Evolutionary conservation across 2,113 vertebrate genomes (phyloP), one percentile per base, ranked within the genome.

Genomic region (Anolis carolinensis): DNA sequence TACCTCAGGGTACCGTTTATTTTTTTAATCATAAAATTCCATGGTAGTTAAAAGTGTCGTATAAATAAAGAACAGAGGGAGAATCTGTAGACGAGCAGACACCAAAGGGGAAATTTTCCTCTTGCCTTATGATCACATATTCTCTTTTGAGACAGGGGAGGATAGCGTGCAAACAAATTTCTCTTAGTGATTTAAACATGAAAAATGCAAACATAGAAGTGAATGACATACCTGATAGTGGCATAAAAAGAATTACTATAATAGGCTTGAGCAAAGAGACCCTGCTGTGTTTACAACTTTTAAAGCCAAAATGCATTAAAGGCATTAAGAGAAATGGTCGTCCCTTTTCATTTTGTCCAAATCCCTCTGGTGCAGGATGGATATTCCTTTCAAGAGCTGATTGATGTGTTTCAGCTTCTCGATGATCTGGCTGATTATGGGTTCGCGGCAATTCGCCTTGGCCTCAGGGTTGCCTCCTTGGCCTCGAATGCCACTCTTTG

Each of bases 361-460:
- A n/a, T n/a, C n/a, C n/a, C n/a, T n/a, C n/a, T n/a, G n/a, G n/a
- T n/a, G n/a, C n/a, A n/a, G n/a, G n/a, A n/a, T n/a, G n/a, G n/a
- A n/a, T n/a, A n/a, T n/a, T n/a, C n/a, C n/a, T n/a, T n/a, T n/a
- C n/a, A n/a, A n/a, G n/a, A n/a, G n/a, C 97, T 99, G 98, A 96
- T 99, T 99, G 94, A 99, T 98, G 94, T 99, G 98, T 91, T 99
- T 99, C 94, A 99, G 97, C 95, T 99, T 99, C 96, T 99, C 98
- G 81, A 99, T 99, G 88, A 99, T 99, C 95, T 99, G 98, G 91
- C 97, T 99, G 95, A 99, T 97, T 87, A 98, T 94, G 0, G 98
- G 98, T 89, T 99, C 98, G 0, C 95, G 97, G 16, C 96, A 96
- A 91, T 98, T 99, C n/a, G n/a, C n/a, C n/a, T n/a, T n/a, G n/a